Conservation (phyloP, 2,113 vertebrate genomes). For the Gavialis gangeticus region DNA sequence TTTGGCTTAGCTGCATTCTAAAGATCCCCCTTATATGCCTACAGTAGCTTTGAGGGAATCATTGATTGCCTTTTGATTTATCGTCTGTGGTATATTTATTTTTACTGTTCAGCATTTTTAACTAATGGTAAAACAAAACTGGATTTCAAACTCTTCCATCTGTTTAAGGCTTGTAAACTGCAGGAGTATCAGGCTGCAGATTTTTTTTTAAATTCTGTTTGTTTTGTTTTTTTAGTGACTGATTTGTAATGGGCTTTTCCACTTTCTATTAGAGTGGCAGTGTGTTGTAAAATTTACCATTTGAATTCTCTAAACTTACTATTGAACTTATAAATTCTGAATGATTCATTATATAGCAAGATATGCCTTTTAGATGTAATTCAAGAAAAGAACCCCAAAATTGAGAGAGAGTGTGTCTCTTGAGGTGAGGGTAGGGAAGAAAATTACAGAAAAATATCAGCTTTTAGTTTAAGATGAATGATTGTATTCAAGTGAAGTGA, state of each 20-base stretch:
- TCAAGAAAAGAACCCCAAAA: not conserved
- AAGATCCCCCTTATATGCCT: not conserved
- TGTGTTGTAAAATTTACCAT: not conserved
- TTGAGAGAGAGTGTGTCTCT: not conserved
- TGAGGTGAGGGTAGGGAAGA: not conserved
- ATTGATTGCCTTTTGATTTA: not conserved
- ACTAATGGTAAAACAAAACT: not conserved
- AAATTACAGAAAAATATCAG: not conserved
- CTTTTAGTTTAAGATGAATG: no score
- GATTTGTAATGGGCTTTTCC: not conserved
- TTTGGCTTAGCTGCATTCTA: not conserved
- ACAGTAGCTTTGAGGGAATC: not conserved
- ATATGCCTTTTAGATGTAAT: not conserved
- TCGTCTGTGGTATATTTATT: not conserved
- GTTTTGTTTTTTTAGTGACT: not conserved
- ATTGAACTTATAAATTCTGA: not conserved
- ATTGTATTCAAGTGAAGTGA: not conserved
- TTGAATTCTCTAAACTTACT: not conserved
- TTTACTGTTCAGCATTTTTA: not conserved
- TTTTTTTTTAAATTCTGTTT: not conserved
- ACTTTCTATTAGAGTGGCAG: not conserved
- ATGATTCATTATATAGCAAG: not conserved
- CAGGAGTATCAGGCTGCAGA: not conserved
- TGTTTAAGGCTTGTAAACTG: not conserved
- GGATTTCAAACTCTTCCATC: not conserved